A percentile compares a stretch with the other conserved stretches of the same genome.
phyloP scores from a whole-genome alignment of 1,140 invertebrate species.

The Pygmarrhopalites habei region DNA sequence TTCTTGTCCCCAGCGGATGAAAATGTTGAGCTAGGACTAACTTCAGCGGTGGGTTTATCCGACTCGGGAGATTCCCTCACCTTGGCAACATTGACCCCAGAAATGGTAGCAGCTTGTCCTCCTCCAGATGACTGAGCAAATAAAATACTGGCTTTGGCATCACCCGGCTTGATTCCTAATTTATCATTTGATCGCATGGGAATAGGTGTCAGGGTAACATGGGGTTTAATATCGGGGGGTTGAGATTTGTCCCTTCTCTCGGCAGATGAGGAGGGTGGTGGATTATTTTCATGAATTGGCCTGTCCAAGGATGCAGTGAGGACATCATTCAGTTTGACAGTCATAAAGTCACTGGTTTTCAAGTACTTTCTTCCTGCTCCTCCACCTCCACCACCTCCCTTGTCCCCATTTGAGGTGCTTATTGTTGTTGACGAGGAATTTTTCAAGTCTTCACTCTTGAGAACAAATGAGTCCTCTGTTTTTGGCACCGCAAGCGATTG shows the following conservation, averaged over 20 bases:
- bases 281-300: conserved; percentile 18
- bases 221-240: conserved; percentile 38
- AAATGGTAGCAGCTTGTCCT: not conserved
- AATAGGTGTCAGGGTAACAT: conserved; percentile 38
- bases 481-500: not conserved
- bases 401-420: not conserved
- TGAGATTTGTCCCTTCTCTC: conserved; percentile 27
- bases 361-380: not conserved
- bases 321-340: conserved; percentile 33
- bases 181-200: conserved; percentile 17
- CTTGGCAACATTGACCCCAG: too few species aligned
- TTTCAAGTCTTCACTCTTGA: conserved; percentile 6
- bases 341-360: conserved; percentile 25
- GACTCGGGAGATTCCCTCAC: not conserved
- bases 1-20: not conserved
- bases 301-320: conserved; percentile 31
- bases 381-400: too few species aligned
- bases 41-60: not conserved
- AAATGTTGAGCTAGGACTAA: not conserved
- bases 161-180: too few species aligned
- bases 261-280: too few species aligned
- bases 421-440: not conserved
- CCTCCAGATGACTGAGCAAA: too few species aligned
- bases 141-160: too few species aligned
- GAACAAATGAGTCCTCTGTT: conserved; percentile 8